phyloP scores from a whole-genome alignment of 2,113 vertebrate genomes.

The Hypocryptadius cinnamomeus region DNA sequence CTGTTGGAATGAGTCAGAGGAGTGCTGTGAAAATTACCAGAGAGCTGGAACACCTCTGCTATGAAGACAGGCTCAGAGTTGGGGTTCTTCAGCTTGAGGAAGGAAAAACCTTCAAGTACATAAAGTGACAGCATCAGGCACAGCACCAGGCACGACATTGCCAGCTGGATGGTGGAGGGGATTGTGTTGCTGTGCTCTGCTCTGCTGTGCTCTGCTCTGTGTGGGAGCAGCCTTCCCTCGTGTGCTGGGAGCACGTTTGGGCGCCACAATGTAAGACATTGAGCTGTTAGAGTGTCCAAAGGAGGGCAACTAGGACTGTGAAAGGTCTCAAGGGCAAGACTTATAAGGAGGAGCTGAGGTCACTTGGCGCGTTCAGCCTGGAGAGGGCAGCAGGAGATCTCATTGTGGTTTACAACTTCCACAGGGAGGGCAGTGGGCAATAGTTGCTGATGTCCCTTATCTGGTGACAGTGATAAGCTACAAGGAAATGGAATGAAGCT shows the following conservation, averaged over 20 bases:
- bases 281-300: not conserved
- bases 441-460: not conserved
- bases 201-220: not conserved
- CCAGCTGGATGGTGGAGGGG: rapidly evolving
- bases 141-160: not conserved
- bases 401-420: not conserved
- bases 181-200: not conserved
- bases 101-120: not conserved
- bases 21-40: not conserved
- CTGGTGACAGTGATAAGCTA: not conserved
- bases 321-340: not conserved
- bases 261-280: not conserved
- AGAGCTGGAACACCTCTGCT: not conserved
- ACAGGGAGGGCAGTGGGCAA: not conserved
- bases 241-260: not conserved
- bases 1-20: not conserved
- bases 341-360: not conserved
- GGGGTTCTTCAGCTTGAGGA: not conserved
- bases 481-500: not conserved
- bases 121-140: no score
- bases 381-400: not conserved
- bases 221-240: rapidly evolving
- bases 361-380: not conserved
- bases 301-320: not conserved
- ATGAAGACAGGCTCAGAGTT: not conserved